Evolutionary conservation across 2,797 vertebrate genomes (phyloP), one percentile per base, ranked within the genome.

Genomic region (Pyrocephalus nanus): DNA sequence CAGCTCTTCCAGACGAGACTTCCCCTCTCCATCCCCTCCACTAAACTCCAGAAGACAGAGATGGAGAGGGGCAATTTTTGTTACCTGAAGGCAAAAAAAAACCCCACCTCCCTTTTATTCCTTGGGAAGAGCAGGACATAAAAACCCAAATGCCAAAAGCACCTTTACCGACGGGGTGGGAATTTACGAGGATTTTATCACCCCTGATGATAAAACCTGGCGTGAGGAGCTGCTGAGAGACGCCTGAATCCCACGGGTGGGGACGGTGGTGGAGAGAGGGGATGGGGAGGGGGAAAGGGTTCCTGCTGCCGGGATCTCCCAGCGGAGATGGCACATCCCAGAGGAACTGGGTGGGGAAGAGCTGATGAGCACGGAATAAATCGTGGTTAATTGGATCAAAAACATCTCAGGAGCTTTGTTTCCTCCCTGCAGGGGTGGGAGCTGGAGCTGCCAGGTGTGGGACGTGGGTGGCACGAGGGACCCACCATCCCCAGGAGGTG

Each of bases 141-240:
- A 96, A 43, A 96, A 81, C 29, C 62, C 20, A 48, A 96, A 95
- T 20, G 42, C 90, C 58, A 40, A 1, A 17, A 57, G 80, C 72
- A 11, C 34, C 75, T 95, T 83, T 50, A 9, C 54, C 47, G 91
- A 16, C 2, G 7, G 70, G 72, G 65, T 12, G 85, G 45, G 51
- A 50, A 93, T 90, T 93, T 26, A 58, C 1, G 70, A 65, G 70
- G 72, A 5, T 51, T 51, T 80, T 40, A 42, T 42, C 40, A 22
- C 43, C 87, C 64, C 64, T 36, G 40, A 42, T 8, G 4, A 16
- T 51, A 65, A 88, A 95, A 61, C 32, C 7, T 0, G 6, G 6
- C 0, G 8, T 2, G 23, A 60, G 47, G 29, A 12, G 2, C 57
- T 9, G 47, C 47, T 18, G 27, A 15, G 20, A 23, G 32, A 15